Evolutionary conservation across 2,888 invertebrate species (phyloP).

Genomic region (Noctua pronuba): DNA sequence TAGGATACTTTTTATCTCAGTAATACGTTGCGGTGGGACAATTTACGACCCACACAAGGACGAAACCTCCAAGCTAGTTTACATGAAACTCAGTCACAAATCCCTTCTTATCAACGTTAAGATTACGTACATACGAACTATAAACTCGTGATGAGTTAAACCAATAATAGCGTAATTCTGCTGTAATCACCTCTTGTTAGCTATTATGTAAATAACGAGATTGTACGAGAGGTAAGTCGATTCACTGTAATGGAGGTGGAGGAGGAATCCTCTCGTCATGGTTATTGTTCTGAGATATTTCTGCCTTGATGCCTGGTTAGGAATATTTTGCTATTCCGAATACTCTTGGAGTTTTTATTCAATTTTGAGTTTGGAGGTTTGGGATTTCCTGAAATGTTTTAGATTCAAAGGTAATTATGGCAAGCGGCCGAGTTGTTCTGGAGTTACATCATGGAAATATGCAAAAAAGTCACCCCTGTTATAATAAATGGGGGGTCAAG

Average conservation of each 20-base stretch:
- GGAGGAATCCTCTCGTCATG: no score
- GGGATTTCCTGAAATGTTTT: background rate
- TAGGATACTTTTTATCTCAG: background rate
- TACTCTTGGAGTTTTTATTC: background rate
- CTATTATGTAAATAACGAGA: constrained; percentile 46
- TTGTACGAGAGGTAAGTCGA: constrained; percentile 16
- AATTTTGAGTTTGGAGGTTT: background rate
- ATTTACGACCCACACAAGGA: background rate
- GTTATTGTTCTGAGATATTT: background rate
- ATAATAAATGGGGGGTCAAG: background rate
- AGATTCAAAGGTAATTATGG: background rate
- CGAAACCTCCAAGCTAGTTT: background rate
- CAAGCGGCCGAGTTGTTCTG: background rate
- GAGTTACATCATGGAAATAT: background rate
- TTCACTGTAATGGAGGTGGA: constrained; percentile 29
- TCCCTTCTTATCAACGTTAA: background rate
- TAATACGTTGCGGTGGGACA: background rate
- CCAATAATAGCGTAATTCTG: constrained; percentile 40
- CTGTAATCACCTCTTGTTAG: constrained; percentile 41
- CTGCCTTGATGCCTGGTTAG: background rate
- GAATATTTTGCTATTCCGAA: background rate
- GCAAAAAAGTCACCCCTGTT: background rate
- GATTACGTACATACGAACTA: background rate
- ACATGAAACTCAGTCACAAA: background rate
- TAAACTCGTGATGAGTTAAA: constrained; percentile 10